Evolutionary conservation across 2,888 invertebrate species (phyloP).

Genomic region (Tachina grossa): DNA sequence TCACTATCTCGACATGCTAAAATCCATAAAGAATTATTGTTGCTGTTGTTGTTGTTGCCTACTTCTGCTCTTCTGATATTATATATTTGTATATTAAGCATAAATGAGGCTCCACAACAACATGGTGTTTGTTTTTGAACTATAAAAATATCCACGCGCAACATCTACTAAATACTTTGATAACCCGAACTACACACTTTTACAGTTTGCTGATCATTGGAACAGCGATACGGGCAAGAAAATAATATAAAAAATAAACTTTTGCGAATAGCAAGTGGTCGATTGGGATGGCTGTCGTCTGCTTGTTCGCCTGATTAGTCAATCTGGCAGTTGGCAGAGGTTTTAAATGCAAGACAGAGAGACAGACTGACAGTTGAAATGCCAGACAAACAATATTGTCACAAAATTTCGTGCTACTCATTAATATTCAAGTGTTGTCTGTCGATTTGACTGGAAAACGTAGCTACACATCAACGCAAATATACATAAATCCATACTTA

Average conservation of each 20-base stretch:
- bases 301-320: slow-evolving; percentile 17
- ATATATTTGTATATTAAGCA: slow-evolving; percentile 30
- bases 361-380: slow-evolving; percentile 42
- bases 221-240: slow-evolving; percentile 5
- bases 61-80: slow-evolving; percentile 5
- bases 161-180: slow-evolving; percentile 65
- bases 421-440: slow-evolving; percentile 80
- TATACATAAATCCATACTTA: not conserved
- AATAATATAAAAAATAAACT: not conserved
- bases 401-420: slow-evolving; percentile 75
- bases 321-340: slow-evolving; percentile 25
- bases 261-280: slow-evolving; percentile 53
- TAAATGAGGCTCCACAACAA: slow-evolving; percentile 57
- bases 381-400: slow-evolving; percentile 71
- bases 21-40: slow-evolving; percentile 68
- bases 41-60: slow-evolving; percentile 19
- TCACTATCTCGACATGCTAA: slow-evolving; percentile 53
- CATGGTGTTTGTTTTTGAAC: slow-evolving; percentile 60
- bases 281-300: slow-evolving; percentile 26
- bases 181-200: slow-evolving; percentile 61
- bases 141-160: slow-evolving; percentile 67
- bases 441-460: slow-evolving; percentile 73
- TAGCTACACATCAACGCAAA: slow-evolving; percentile 39
- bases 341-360: slow-evolving; percentile 19
- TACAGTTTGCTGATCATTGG: slow-evolving; percentile 58